Evolutionary conservation across 2,888 invertebrate species (phyloP), one percentile per base, ranked within the genome.

Genomic region (Andrena bicolor): DNA sequence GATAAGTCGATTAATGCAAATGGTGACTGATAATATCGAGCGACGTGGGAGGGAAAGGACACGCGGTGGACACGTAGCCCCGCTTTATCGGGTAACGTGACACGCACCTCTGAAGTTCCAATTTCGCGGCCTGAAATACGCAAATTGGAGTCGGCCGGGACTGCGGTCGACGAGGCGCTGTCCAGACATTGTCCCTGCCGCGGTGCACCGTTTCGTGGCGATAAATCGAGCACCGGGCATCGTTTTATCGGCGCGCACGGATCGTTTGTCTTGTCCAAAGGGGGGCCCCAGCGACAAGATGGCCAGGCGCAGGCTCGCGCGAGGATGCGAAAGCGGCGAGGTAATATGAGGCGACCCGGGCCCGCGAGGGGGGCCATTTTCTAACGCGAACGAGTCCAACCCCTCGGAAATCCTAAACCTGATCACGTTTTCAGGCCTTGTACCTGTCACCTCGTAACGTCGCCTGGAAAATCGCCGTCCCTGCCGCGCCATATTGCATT

Each of bases 341-440:
- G 92, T 92, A 92, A 92, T 89, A 90, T 82, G 92, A 92, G 89
- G 56, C 89, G 79, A 86, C 78, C 86, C 77, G 88, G 60, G 85
- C 77, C 86, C 79, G 85, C 85, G 79, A 73, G 23, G 81, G 75
- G 84, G 86, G 89, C 41, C 41, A 88, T 91, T 90, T 88, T 90
- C 88, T 90, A 86, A 75, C 81, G 83, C 30, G 70, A 80, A 78
- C 80, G 66, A 66, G 66, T 80, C 76, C 77, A 66, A 66, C 63
- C 74, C 73, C 82, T 82, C 80, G 84, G 90, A 87, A 87, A 90
- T 84, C 65, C 86, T 89, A 88, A 89, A 91, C 88, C 84, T 74
- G 74, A 80, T 79, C 82, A 79, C 79, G 65, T 83, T 88, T 84
- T 81, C 84, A 85, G 79, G 60, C 61, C 85, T 86, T 85, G 86